Evolutionary conservation across 1,140 invertebrate species (phyloP).

Genomic region (Agrypnia vestita): DNA sequence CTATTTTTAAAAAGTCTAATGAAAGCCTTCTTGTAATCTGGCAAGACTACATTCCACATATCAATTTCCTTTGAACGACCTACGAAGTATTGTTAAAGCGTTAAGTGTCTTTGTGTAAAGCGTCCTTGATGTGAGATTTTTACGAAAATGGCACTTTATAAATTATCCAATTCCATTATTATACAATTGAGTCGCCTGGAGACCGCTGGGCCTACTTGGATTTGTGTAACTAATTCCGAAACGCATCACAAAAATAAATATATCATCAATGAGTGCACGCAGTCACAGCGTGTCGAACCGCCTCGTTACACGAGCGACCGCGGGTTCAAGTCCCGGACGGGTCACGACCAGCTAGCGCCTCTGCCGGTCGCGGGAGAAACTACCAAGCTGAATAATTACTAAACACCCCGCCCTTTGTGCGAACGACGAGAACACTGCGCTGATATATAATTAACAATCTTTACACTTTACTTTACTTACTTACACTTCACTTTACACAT

Average conservation of each 20-base stretch:
- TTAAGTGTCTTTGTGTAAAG: too few species aligned
- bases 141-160: too few species aligned
- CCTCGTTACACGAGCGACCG: neutral
- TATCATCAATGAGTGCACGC: neutral
- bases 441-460: neutral
- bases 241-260: neutral
- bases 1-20: too few species aligned
- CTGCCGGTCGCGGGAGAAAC: constrained; percentile 7
- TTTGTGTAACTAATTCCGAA: neutral
- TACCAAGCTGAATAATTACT: constrained; percentile 39
- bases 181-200: neutral
- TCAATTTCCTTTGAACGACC: too few species aligned
- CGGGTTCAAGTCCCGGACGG: constrained; percentile 46
- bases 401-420: constrained; percentile 30
- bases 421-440: neutral
- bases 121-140: too few species aligned
- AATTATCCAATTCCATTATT: too few species aligned
- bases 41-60: too few species aligned
- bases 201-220: neutral
- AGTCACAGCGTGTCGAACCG: constrained; percentile 2
- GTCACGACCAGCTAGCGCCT: constrained; percentile 49
- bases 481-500: too few species aligned
- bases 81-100: too few species aligned
- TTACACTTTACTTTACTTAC: too few species aligned
- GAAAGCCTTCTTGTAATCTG: too few species aligned